These are phyloP conservation scores for Sturmia bella DNA, from an alignment of 2,888 invertebrate species.

Conservation along the genomic window DNA sequence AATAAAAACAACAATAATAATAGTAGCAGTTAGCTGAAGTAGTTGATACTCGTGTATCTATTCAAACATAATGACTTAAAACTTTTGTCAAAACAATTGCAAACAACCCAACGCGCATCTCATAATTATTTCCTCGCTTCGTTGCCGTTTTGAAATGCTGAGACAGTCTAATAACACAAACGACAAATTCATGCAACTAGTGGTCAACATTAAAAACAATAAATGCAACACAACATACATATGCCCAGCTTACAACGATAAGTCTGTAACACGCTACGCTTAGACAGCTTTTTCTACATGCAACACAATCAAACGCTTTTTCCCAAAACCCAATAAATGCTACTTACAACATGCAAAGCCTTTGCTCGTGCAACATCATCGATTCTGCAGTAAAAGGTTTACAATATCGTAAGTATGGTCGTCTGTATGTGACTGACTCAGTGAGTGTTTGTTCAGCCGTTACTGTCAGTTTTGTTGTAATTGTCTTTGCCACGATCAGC, in stretches of 20 bases:
- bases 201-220: conserved; percentile 54
- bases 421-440: conserved; percentile 8
- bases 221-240: conserved; percentile 2
- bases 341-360: conserved; percentile 5
- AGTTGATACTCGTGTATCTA: not conserved
- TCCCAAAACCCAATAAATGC: conserved; percentile 55
- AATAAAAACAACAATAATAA: conserved; percentile 20
- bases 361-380: conserved; percentile 57
- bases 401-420: not conserved
- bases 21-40: conserved; percentile 3
- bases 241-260: conserved; percentile 33
- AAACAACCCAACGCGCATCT: conserved; percentile 72
- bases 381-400: conserved; percentile 33
- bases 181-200: conserved; percentile 68
- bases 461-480: conserved; percentile 65
- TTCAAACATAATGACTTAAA: conserved; percentile 12
- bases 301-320: conserved; percentile 61
- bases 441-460: conserved; percentile 62
- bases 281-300: conserved; percentile 40
- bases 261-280: conserved; percentile 67
- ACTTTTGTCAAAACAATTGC: conserved; percentile 68
- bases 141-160: conserved; percentile 72
- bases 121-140: conserved; percentile 73
- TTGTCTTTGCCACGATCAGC: conserved; percentile 65
- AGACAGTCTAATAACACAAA: conserved; percentile 72